Conservation (phyloP, 2,888 invertebrate species). For the Heteropelma amictum region DNA sequence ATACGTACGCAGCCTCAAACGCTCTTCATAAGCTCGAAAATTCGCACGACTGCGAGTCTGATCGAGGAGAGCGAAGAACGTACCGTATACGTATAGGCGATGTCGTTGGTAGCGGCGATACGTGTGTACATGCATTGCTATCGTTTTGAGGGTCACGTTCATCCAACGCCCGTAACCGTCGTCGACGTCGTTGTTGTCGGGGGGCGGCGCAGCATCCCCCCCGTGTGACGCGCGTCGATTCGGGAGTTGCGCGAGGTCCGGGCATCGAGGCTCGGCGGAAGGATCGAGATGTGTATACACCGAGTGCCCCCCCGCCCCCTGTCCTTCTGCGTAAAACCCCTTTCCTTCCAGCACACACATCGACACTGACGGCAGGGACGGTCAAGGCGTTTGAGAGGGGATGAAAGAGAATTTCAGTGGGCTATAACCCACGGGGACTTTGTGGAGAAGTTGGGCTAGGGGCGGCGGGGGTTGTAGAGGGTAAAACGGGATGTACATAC, state of each 20-base stretch:
- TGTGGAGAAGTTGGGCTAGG: too few relatives aligned
- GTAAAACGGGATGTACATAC: conserved; percentile 14
- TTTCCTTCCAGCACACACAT: not conserved
- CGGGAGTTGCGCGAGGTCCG: conserved; percentile 77
- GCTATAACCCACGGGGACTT: too few relatives aligned
- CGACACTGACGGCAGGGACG: conserved; percentile 30
- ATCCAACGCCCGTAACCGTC: conserved; percentile 73
- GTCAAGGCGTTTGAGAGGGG: conserved; percentile 32
- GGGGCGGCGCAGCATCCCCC: conserved; percentile 46
- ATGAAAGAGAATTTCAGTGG: conserved; percentile 47
- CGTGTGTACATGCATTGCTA: conserved; percentile 64
- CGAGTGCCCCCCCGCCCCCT: conserved; percentile 3
- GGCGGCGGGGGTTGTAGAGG: conserved; percentile 25
- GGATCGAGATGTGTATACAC: conserved; percentile 15
- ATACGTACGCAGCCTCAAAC: conserved; percentile 30
- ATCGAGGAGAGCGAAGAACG: not conserved
- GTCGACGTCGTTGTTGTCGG: conserved; percentile 63
- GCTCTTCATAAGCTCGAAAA: conserved; percentile 18
- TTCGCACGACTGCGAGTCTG: too few relatives aligned
- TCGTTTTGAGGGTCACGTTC: conserved; percentile 78
- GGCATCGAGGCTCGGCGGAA: conserved; percentile 64
- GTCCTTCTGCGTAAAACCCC: too few relatives aligned
- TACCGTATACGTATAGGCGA: not conserved
- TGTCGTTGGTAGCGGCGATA: conserved; percentile 18
- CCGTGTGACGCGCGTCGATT: conserved; percentile 59